A percentile compares a stretch with the other conserved stretches of the same genome.
phyloP scores from a whole-genome alignment of 2,113 vertebrate genomes.

The Deroptyus accipitrinus region DNA sequence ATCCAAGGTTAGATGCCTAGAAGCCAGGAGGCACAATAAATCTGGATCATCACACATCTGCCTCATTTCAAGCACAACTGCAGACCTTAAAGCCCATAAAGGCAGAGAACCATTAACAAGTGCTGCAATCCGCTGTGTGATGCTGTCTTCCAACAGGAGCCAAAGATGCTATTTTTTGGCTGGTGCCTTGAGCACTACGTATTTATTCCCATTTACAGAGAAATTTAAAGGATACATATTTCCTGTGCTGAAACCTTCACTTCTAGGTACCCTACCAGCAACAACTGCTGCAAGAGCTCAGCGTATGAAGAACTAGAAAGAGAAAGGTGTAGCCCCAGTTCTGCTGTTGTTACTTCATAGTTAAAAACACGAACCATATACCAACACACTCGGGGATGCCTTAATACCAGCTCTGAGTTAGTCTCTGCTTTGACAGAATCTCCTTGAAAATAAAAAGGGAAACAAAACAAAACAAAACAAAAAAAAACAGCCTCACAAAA shows the following conservation, averaged over 20 bases:
- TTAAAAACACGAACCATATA: neutral
- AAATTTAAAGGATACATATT: neutral
- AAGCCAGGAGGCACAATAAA: neutral
- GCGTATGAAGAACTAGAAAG: neutral
- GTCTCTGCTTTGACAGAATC: neutral
- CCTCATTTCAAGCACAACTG: neutral
- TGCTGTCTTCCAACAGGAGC: neutral
- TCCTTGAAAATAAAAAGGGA: neutral
- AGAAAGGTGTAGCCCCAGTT: neutral
- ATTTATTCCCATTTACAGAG: neutral
- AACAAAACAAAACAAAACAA: neutral
- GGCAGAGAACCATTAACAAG: neutral
- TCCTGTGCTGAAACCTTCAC: neutral
- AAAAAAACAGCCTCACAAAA: neutral
- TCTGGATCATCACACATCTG: neutral
- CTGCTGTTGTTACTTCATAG: neutral
- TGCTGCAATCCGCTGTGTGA: neutral
- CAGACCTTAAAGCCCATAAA: neutral
- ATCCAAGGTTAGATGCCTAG: neutral
- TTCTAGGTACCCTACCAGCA: neutral
- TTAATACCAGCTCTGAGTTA: neutral
- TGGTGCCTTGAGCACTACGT: neutral
- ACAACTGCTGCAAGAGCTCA: neutral
- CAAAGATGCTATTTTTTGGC: neutral
- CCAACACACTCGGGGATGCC: neutral